Base-by-base conservation (phyloP, 2,888 invertebrate genomes). In the Trachelus iudaicus region DNA sequence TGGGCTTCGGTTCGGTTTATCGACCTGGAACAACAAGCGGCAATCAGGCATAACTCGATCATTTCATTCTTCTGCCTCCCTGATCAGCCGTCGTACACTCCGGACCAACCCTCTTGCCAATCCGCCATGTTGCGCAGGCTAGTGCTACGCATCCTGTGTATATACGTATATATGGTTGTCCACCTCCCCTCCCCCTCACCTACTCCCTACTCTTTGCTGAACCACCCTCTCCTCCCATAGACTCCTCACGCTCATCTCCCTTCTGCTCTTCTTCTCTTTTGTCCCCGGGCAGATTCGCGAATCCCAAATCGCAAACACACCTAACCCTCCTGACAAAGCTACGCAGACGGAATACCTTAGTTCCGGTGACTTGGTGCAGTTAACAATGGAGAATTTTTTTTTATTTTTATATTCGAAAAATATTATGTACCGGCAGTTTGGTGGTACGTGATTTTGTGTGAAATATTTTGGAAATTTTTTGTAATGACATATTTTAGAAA, bases 31-130 rank as follows among this genome's bases (percentile, higher is more conserved):
- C 89, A 89, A 89, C 89, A 89, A 89, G 89, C 89, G 88, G 89
- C 89, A 89, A 89, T 89, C 89, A 89, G 86, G 87, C 89, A 89
- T 89, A 89, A 89, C 89, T 89, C 89, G 89, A 89, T 89, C 89
- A 89, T 89, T 88, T 89, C 87, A 88, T 89, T 89, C 89, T 89
- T 89, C 87, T 85, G 83, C 84, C 84, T 84, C 84, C 82, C 82
- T 84, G 84, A 85, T 85, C 85, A 85, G 78, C 88, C 85, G 81
- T 84, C 82, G n/a, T 69, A 12, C 33, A 69, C 33, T 69, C 69
- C 11, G 13, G 30, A 31, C 69, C 33, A 30, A 13, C 69, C 69
- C 69, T 69, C 69, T 69, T 69, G 31, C 69, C 80, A 78, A 76
- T 75, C 80, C 79, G 80, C 76, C 81, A 75, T 76, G 76, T 76